Evolutionary conservation across 2,797 vertebrate species (phyloP).

Genomic region (Clamator glandarius): DNA sequence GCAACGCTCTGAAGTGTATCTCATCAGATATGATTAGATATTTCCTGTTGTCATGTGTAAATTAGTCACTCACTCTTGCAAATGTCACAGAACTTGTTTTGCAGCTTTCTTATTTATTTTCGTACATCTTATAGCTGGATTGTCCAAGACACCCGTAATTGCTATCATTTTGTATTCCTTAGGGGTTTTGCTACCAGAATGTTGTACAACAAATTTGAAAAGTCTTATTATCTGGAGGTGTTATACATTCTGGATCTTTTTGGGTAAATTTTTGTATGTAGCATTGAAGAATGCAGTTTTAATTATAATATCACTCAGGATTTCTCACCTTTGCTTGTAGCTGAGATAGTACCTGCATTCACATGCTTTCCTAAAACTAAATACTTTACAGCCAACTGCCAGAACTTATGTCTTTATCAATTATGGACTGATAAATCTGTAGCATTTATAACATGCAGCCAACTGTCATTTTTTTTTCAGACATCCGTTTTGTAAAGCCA

Average conservation of each 20-base stretch:
- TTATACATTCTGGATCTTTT: background rate
- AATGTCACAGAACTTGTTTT: constrained; percentile 38
- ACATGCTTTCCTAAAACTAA: background rate
- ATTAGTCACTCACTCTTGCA: constrained; percentile 25
- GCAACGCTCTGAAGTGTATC: background rate
- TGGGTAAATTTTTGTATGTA: background rate
- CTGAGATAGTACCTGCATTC: background rate
- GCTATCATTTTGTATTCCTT: background rate
- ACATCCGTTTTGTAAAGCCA: background rate
- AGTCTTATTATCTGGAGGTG: background rate
- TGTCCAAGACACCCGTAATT: background rate
- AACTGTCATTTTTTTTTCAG: background rate
- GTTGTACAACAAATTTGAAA: background rate
- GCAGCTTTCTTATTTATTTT: constrained; percentile 5
- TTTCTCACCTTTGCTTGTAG: background rate
- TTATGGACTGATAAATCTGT: background rate
- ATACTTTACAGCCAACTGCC: background rate
- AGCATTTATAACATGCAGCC: background rate
- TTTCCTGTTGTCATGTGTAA: constrained; percentile 35
- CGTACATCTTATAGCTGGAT: background rate
- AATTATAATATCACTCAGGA: background rate
- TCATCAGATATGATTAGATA: constrained; percentile 28
- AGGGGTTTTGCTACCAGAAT: background rate
- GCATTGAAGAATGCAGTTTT: background rate
- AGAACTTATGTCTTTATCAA: background rate